Evolutionary conservation across 1,140 invertebrate species (phyloP), one percentile per base, ranked within the genome.

Genomic region (Glossosoma conforme): DNA sequence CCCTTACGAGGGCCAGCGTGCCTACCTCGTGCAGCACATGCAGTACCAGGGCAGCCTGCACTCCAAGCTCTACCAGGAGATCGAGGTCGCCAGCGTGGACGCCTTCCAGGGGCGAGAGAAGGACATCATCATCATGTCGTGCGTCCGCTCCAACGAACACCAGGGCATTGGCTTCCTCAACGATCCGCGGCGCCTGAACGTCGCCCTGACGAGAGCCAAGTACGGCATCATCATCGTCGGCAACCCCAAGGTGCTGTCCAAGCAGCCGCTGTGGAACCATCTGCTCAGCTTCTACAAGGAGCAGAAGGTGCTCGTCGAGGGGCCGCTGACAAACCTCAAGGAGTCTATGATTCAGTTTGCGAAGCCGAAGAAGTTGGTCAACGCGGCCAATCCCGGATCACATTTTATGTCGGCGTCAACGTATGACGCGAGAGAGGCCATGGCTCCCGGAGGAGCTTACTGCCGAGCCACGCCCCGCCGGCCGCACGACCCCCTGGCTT

Each of bases 31-130:
- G 0, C 95, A 99, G 62, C 96, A 98, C 61, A 98, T 99, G 95
- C 96, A 99, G 65, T 97, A 97, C 63, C 96, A 97, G 70, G 97
- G 97, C 3, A 90, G 93, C 2, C 73, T 99, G 6, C 94, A 98
- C 64, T 86, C 92, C 4, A 97, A 98, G 67, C 71, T 99, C 0
- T 99, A 99, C 70, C 91, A 98, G 69, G 96, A 98, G 67, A 97
- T 99, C 37, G 97, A 99, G 72, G 95, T 99, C 0, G 97, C 97
- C 0, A 98, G 95, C 73, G 97, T 99, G 8, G 97, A 99, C 70
- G 97, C 97, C 2, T 99, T 99, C 66, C 90, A 93, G 66, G 89
- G 97, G 0, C 76, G 97, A 41, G 97, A 99, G 64, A 99, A 99
- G 65, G 97, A 99, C 64, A 91, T 98, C 35, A 98, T 99, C 38